Conservation (phyloP, 1,140 invertebrate species). For the Drosophila gunungcola region DNA sequence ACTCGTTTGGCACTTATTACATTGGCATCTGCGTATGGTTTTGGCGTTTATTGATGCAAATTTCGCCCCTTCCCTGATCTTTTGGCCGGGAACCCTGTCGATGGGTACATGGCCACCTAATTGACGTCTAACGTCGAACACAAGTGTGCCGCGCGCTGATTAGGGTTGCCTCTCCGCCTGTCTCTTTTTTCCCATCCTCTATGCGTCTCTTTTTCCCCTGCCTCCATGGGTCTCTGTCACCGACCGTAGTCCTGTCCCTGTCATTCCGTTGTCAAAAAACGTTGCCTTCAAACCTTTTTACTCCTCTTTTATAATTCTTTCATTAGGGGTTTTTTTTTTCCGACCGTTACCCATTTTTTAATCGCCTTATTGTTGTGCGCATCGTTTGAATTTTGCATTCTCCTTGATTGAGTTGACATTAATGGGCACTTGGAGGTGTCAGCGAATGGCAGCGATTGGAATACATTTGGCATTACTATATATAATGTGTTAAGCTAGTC, state of each 20-base stretch:
- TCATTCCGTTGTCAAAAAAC: constrained; percentile 78
- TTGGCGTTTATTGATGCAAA: constrained; percentile 83
- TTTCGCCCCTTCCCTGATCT: constrained; percentile 51
- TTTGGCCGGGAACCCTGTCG: constrained; percentile 8
- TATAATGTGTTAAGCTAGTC: constrained; percentile 9
- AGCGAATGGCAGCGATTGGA: constrained; percentile 64
- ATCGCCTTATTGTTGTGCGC: constrained; percentile 62
- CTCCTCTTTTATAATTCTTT: constrained; percentile 10
- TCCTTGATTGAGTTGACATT: constrained; percentile 78
- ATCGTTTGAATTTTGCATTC: constrained; percentile 27
- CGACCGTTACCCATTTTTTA: constrained; percentile 32
- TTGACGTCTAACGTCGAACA: constrained; percentile 80
- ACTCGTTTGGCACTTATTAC: constrained; percentile 79
- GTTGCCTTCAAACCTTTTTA: constrained; percentile 53
- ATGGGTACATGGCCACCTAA: constrained; percentile 57
- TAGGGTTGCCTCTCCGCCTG: constrained; percentile 63
- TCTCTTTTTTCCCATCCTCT: not conserved
- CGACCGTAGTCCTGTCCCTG: constrained; percentile 40
- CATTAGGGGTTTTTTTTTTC: constrained; percentile 45
- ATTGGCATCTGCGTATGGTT: constrained; percentile 79
- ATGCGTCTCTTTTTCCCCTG: constrained; percentile 1
- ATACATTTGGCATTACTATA: constrained; percentile 45
- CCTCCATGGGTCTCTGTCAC: not conserved
- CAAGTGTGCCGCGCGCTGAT: constrained; percentile 74
- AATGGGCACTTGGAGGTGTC: constrained; percentile 74